Evolutionary conservation across 2,797 vertebrate species (phyloP), one percentile per base, ranked within the genome.

Genomic region (Rhinella marina): DNA sequence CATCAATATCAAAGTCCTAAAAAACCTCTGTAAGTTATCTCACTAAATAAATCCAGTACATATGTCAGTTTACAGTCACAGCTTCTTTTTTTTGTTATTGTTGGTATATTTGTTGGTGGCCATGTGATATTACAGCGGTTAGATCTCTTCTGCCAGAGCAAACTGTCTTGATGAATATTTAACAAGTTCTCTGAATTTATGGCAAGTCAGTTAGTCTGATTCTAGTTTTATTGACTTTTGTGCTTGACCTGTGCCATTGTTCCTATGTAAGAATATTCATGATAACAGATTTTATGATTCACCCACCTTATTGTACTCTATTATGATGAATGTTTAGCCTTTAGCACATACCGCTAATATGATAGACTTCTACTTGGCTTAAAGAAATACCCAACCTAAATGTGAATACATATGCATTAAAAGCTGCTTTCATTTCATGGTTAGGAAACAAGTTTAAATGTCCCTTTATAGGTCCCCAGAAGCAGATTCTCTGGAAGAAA

Each of bases 101-200:
- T 52, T 54, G 75, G 48, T 25, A 13, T 25, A 54, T 77, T 77
- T 21, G 11, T 70, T 32, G 66, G 29, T 72, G n/a, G n/a, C n/a
- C 21, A 41, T 80, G 76, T 80, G 80, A 86, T 78, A 86, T 80
- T 79, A 59, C 76, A 80, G 61, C 12, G 48, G 10, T 75, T 32
- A 14, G 27, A 48, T 27, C 56, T 5, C 6, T 57, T 68, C 66
- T 61, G 29, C 81, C 23, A 79, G 73, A 32, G 66, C 75, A 85
- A 88, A 80, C 82, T 81, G 25, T 48, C 19, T 68, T 72, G 76
- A 85, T 88, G 82, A 84, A 84, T 88, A 70, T 88, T 84, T 88
- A 88, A 88, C 82, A 59, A 76, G 81, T 80, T 88, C 82, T 75
- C 54, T n/a, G 87, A 85, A 84, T 85, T 85, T 81, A 85, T 81